These are phyloP conservation scores for Clinocottus analis DNA, from an alignment of 2,113 vertebrate genomes.

Conservation along the genomic window DNA sequence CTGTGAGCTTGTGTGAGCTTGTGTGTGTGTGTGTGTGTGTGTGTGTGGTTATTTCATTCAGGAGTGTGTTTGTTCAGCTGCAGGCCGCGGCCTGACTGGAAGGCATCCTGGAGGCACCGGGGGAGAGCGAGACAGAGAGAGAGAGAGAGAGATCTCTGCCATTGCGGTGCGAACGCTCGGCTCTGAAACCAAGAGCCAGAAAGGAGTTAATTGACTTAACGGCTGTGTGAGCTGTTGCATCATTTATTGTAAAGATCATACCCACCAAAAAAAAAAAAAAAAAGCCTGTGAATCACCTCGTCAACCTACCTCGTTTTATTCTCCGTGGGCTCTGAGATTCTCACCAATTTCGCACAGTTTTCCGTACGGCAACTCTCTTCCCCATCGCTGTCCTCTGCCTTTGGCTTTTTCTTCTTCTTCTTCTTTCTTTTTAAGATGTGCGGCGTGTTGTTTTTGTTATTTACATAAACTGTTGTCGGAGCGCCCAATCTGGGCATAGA, in stretches of 20 bases:
- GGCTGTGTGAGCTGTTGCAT: slow-evolving; percentile 16
- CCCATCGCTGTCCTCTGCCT: slow-evolving; percentile 30
- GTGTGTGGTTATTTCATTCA: slow-evolving; percentile 67
- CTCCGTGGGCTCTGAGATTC: not conserved
- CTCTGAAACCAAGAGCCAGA: slow-evolving; percentile 32
- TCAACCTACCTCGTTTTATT: slow-evolving; percentile 22
- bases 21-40: slow-evolving; percentile 21
- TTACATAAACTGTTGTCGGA: slow-evolving; percentile 85
- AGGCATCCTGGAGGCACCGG: slow-evolving; percentile 46
- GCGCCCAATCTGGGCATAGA: slow-evolving; percentile 73
- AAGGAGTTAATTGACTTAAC: slow-evolving; percentile 25
- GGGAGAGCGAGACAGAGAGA: no score
- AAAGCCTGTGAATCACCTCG: slow-evolving; percentile 23
- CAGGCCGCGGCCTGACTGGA: slow-evolving; percentile 27
- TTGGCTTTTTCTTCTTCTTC: not conserved
- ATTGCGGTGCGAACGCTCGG: slow-evolving; percentile 21
- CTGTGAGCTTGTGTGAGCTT: not conserved
- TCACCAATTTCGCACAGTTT: slow-evolving; percentile 7
- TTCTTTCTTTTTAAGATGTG: slow-evolving; percentile 56
- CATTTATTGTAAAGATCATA: not conserved
- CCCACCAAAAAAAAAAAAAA: not conserved
- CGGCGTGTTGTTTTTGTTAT: slow-evolving; percentile 74
- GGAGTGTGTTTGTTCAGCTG: slow-evolving; percentile 74
- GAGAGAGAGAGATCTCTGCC: no score
- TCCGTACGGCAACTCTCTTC: not conserved